Conservation (phyloP, 2,888 invertebrate species). For the Temnothorax rugatulus region DNA sequence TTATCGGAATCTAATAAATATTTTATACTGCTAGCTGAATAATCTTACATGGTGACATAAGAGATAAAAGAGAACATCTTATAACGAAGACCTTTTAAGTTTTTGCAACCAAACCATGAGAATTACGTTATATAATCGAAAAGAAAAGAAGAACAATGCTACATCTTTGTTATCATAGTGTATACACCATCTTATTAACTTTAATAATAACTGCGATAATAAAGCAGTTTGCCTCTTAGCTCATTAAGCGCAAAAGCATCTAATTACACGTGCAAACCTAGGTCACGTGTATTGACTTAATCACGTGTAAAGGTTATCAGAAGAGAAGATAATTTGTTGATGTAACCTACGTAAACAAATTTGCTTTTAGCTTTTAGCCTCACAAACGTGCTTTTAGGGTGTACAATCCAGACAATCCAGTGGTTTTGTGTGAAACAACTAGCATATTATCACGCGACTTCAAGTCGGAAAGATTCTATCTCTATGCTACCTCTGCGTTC, state of each 20-base stretch:
- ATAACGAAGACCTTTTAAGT: background rate
- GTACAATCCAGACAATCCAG: too few relatives aligned
- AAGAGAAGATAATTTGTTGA: background rate
- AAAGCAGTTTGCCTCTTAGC: background rate
- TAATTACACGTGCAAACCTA: background rate
- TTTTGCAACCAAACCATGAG: background rate
- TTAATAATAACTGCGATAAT: conserved; percentile 16
- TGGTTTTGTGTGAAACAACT: background rate
- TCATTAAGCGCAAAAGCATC: conserved; percentile 15
- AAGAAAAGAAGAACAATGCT: background rate
- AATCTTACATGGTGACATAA: background rate
- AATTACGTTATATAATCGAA: background rate
- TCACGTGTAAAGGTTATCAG: background rate
- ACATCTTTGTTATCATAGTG: background rate
- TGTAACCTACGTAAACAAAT: background rate
- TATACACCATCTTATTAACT: conserved; percentile 6
- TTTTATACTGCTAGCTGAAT: background rate
- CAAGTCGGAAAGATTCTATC: background rate
- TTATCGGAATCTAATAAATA: background rate
- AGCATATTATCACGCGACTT: background rate
- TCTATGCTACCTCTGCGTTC: background rate
- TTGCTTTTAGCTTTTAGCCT: background rate
- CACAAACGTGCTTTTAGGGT: background rate
- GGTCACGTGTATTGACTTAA: background rate
- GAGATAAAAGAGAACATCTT: background rate